phyloP scores from a whole-genome alignment of 1,140 invertebrate species.

The Lordiphosa clarofinis region DNA sequence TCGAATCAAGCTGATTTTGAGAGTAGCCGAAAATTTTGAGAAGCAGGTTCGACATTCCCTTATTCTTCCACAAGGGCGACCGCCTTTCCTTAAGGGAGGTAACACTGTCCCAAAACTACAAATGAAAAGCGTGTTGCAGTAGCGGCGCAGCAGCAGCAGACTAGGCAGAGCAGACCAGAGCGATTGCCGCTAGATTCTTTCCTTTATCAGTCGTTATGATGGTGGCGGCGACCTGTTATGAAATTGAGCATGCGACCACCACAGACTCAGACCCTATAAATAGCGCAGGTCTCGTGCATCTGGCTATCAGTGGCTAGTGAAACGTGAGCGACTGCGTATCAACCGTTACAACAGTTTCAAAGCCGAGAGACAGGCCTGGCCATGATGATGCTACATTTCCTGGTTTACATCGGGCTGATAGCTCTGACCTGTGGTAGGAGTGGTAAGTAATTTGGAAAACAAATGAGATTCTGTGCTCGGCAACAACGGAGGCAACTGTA shows the following conservation, averaged over 20 bases:
- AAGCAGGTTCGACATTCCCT: too few species aligned
- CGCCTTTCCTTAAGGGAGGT: neutral
- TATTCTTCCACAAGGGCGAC: neutral
- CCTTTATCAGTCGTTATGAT: slow-evolving; percentile 50
- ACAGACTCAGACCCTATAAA: slow-evolving; percentile 46
- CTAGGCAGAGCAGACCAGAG: neutral
- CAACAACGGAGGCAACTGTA: slow-evolving; percentile 33
- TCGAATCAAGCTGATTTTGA: too few species aligned
- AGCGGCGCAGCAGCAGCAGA: slow-evolving; percentile 16
- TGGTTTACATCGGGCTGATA: slow-evolving; percentile 27
- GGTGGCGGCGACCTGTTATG: slow-evolving; percentile 42
- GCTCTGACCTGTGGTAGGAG: slow-evolving; percentile 17
- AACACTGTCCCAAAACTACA: slow-evolving; percentile 16
- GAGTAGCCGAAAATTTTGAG: too few species aligned
- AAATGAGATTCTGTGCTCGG: neutral
- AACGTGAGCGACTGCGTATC: slow-evolving; percentile 50
- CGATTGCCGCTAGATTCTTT: slow-evolving; percentile 27
- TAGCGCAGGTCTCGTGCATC: slow-evolving; percentile 59
- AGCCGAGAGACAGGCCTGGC: neutral
- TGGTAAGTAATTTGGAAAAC: slow-evolving; percentile 27
- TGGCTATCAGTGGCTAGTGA: slow-evolving; percentile 43
- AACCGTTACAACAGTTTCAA: slow-evolving; percentile 1
- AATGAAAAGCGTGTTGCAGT: neutral
- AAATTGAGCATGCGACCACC: slow-evolving; percentile 21
- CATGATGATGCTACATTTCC: slow-evolving; percentile 43